A percentile compares a stretch with the other conserved stretches of the same genome.
These are phyloP conservation scores for Bhutanitis thaidina DNA, from an alignment of 2,888 invertebrate species.

Conservation along the genomic window DNA sequence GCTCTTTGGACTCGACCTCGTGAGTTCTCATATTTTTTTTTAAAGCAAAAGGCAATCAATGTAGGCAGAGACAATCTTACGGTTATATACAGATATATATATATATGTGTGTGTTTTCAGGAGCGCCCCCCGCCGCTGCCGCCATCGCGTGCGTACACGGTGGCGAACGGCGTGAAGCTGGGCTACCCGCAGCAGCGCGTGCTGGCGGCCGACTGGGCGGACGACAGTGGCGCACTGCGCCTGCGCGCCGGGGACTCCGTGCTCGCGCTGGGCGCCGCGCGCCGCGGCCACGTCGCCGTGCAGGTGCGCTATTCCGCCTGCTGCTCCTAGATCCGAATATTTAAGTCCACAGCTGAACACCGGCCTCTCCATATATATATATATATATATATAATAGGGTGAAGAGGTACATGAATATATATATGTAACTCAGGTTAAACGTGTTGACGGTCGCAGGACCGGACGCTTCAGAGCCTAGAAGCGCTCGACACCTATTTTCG, in stretches of 20 bases:
- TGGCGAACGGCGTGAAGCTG: conserved; percentile 92
- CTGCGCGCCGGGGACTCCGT: conserved; percentile 91
- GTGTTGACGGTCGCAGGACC: too few species aligned
- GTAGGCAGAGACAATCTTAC: too few species aligned
- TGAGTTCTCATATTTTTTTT: conserved; percentile 49
- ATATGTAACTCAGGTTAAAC: too few species aligned
- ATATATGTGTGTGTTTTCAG: conserved; percentile 50
- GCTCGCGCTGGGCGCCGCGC: conserved; percentile 92
- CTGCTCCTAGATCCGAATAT: too few species aligned
- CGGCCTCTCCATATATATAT: too few species aligned
- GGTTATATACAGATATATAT: too few species aligned
- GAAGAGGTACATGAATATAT: too few species aligned
- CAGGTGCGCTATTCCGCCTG: conserved; percentile 71
- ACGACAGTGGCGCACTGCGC: conserved; percentile 56
- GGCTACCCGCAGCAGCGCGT: conserved; percentile 95
- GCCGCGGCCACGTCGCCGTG: conserved; percentile 92
- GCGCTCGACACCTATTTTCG: too few species aligned
- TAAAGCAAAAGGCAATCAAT: too few species aligned
- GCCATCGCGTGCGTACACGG: conserved; percentile 93
- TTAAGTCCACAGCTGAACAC: too few species aligned
- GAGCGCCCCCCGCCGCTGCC: conserved; percentile 96
- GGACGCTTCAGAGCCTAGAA: too few species aligned
- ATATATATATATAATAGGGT: too few species aligned
- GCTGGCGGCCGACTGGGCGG: conserved; percentile 92
- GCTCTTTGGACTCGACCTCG: conserved; percentile 93